phyloP scores from a whole-genome alignment of 2,888 invertebrate genomes.

The Synanthedon formicaeformis region DNA sequence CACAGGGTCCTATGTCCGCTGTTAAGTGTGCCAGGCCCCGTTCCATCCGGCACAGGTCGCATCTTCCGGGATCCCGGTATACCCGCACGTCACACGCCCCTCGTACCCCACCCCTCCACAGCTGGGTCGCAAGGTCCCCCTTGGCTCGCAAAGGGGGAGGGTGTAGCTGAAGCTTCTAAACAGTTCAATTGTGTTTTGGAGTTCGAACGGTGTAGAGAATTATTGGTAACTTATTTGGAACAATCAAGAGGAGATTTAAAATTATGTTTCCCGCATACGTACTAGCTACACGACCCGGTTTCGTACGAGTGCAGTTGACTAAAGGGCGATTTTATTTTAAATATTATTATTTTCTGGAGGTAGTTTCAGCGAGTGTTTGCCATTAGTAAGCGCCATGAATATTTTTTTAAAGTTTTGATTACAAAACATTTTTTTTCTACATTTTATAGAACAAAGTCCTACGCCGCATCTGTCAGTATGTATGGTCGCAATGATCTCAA shows the following conservation, averaged over 20 bases:
- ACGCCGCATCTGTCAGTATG: no score
- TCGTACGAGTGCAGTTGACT: no score
- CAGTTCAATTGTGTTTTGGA: background rate
- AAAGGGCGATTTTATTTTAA: no score
- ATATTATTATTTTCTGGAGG: no score
- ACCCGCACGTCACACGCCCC: conserved; percentile 4
- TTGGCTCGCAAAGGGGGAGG: conserved; percentile 49
- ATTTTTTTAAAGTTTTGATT: no score
- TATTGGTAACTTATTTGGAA: no score
- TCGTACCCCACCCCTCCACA: conserved; percentile 21
- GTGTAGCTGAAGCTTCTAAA: background rate
- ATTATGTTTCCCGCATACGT: background rate
- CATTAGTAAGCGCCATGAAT: no score
- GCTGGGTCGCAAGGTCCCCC: conserved; percentile 56
- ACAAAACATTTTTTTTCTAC: no score
- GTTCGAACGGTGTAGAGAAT: background rate
- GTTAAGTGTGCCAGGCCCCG: conserved; percentile 11
- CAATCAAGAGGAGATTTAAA: background rate
- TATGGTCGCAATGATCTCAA: no score
- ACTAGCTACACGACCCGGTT: no score
- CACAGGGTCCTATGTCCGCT: background rate
- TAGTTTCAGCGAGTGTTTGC: no score
- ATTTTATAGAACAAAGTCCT: no score
- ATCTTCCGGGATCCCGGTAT: conserved; percentile 31
- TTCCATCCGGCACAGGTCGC: conserved; percentile 37